Base-by-base conservation (phyloP, 2,113 vertebrate genomes). In the Ammodramus savannarum region DNA sequence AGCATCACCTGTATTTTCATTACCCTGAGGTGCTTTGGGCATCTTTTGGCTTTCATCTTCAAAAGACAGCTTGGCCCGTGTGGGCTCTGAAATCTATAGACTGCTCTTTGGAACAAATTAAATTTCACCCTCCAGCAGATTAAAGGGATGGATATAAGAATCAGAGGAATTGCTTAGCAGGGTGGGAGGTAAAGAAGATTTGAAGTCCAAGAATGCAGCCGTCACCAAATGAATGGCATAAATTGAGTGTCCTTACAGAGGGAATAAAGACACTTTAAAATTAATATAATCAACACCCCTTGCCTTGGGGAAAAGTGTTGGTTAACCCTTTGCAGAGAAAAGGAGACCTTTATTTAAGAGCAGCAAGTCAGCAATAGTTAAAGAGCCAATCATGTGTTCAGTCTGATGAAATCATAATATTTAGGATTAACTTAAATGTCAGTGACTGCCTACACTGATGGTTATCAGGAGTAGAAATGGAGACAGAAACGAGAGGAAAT, bases 1-100 rank as follows among this genome's bases (percentile, higher is more conserved):
- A 77, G 44, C 20, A 71, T 93, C 92, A 88, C 94, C 92, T 91
- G 82, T 91, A 48, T 93, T 95, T 93, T 96, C 51, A 36, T 67
- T 95, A 91, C 90, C 82, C 91, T 48, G 82, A 77, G 48, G 75
- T 85, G 74, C 55, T 91, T 65, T 75, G 93, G 75, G n/a, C 93
- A 61, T 90, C 87, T 90, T 91, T 79, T 94, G 91, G 82, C 59
- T 96, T 97, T 97, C 93, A 85, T 96, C 94, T 97, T 93, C 82
- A 91, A 83, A 95, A 93, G 90, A 73, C 81, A 73, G 74, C 91
- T 95, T 95, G 94, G 85, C 75, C 92, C 85, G 41, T 91, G 82
- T 86, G 71, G 82, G 78, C 71, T 91, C 82, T 87, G 91, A 94
- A 94, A 93, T 93, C 95, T 96, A 58, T 87, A 90, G 87, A 34